Percentiles rank a stretch among this genome's conserved stretches.
Conservation (phyloP, 2,797 vertebrate genomes). For the Manis javanica region DNA sequence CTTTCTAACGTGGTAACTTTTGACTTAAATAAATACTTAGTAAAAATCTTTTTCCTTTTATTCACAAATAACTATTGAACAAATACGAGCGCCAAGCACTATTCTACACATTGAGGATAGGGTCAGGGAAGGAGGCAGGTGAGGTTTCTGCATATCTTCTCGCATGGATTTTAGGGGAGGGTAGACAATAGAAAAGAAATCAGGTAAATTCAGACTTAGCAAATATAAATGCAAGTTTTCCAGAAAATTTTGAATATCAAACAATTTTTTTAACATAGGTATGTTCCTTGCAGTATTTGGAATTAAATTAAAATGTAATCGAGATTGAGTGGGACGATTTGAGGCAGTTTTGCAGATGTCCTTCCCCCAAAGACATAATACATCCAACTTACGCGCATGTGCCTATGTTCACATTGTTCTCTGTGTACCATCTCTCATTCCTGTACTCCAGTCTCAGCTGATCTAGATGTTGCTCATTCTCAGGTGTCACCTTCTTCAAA, state of each 20-base stretch:
- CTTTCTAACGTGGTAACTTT: neutral
- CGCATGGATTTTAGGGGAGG: neutral
- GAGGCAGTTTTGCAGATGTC: neutral
- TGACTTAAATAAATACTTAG: neutral
- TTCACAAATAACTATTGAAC: neutral
- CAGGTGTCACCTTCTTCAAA: neutral
- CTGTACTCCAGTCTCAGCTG: neutral
- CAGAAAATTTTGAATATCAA: slow-evolving; percentile 40
- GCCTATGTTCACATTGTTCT: neutral
- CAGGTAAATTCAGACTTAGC: slow-evolving; percentile 24
- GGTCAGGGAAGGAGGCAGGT: neutral
- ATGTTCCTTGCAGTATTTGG: neutral
- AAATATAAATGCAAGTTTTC: neutral
- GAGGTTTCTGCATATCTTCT: neutral
- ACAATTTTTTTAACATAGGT: neutral
- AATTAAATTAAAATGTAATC: neutral
- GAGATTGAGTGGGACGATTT: neutral
- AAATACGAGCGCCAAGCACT: neutral
- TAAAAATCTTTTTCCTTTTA: neutral
- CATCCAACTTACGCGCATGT: neutral
- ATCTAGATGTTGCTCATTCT: neutral
- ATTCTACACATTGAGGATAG: neutral
- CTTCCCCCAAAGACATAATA: neutral
- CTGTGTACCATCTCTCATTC: neutral
- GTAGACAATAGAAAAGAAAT: neutral